Percentiles rank a stretch among this genome's conserved stretches.
phyloP scores from a whole-genome alignment of 2,888 invertebrate species.

The Calameuta pallipes region DNA sequence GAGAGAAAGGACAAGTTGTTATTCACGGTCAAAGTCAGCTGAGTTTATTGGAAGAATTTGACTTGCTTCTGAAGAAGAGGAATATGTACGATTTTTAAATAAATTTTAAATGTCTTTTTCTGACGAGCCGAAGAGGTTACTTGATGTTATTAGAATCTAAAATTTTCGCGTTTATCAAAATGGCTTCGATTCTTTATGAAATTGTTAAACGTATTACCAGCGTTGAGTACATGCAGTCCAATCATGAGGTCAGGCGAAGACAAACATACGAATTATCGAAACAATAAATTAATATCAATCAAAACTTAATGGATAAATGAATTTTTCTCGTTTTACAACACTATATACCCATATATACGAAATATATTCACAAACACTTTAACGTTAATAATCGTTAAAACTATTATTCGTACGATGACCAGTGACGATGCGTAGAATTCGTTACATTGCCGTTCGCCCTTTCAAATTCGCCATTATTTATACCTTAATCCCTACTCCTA shows the following conservation, averaged over 20 bases:
- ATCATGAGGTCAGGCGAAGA: constrained; percentile 19
- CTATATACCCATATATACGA: constrained; percentile 39
- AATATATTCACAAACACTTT: neutral
- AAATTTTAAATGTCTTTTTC: constrained; percentile 8
- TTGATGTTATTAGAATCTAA: constrained; percentile 3
- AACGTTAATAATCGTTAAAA: neutral
- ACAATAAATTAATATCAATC: constrained; percentile 15
- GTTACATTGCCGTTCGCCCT: constrained; percentile 45
- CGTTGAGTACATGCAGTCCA: constrained; percentile 16
- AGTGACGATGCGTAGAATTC: constrained; percentile 28
- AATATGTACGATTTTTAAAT: constrained; percentile 23
- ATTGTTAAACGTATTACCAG: constrained; percentile 12
- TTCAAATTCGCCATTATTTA: constrained; percentile 47
- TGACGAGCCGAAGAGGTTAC: neutral
- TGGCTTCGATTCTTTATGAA: neutral
- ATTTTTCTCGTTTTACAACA: constrained; percentile 21
- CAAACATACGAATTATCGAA: constrained; percentile 10
- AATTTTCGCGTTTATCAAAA: neutral
- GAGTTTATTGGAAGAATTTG: neutral
- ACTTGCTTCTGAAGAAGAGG: neutral
- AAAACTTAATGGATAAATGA: constrained; percentile 29
- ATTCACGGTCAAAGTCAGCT: constrained; percentile 5
- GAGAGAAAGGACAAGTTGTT: neutral
- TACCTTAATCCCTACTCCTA: constrained; percentile 44
- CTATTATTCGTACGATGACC: constrained; percentile 3